Evolutionary conservation across 2,797 vertebrate species (phyloP), one percentile per base, ranked within the genome.

Genomic region (Gambelia wislizenii): DNA sequence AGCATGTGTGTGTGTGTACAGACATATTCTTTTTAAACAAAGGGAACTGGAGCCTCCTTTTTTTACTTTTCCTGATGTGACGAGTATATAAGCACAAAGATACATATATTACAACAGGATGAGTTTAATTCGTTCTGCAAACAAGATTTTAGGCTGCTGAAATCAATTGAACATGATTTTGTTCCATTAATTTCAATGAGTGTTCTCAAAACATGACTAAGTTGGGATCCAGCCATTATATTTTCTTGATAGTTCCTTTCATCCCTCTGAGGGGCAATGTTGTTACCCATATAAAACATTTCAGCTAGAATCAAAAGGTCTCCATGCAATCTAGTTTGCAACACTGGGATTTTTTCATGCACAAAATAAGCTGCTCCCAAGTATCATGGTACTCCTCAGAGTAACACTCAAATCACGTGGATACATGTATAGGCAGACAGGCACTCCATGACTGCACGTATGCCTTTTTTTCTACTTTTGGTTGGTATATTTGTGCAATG

Each of bases 51-150:
- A 61, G 59, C 6, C 22, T 61, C 59, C 59, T 61, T 25, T 20
- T 1, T 61, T 61, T 61, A 61, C 59, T 61, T 61, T 59, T 22
- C 22, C 20, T 61, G 59, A 20, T 61, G 6, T 61, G 54, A 36
- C 89, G 83, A 1, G 2, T 91, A 78, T 49, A 90, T 9, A 54
- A 64, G 74, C 42, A 74, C 39, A 56, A 92, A 86, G 89, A 33
- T 56, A 56, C 18, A 33, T 72, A 74, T 81, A 74, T 52, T 39
- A 67, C 44, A 85, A 33, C 22, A 59, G 52, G 12, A 2, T 2
- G 75, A 9, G 79, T 5, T 44, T 69, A 20, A 39, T 70, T 80
- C 12, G 10, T 76, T 79, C 61, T 74, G 49, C 39, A 70, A 69
- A 84, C 20, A 76, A 77, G 33, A 61, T 22, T 14, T 12, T 54